Evolutionary conservation across 2,888 invertebrate genomes (phyloP).

Genomic region (Lycia hirtaria): DNA sequence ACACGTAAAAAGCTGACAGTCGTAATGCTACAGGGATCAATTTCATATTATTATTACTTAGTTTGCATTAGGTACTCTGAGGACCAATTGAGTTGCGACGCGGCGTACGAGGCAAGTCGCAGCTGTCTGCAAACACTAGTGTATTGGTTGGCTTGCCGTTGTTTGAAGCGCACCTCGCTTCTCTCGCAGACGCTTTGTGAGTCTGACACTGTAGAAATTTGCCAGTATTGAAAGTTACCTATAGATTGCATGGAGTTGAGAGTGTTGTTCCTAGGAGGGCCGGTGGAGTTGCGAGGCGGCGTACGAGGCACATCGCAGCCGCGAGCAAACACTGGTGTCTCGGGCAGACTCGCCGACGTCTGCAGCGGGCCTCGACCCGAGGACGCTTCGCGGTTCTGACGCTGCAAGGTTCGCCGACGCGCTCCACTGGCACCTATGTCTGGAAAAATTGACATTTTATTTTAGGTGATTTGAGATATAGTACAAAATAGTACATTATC

Average conservation of each 20-base stretch:
- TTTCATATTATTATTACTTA: too few relatives aligned
- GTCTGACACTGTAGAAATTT: not conserved
- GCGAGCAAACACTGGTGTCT: constrained; percentile 94
- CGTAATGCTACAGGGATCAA: too few relatives aligned
- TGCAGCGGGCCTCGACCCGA: constrained; percentile 88
- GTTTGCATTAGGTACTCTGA: too few relatives aligned
- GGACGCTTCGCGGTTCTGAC: constrained; percentile 73
- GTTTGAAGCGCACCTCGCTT: not conserved
- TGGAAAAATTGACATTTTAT: constrained; percentile 45
- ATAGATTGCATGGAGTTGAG: constrained; percentile 86
- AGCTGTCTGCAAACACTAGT: too few relatives aligned
- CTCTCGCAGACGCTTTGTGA: not conserved
- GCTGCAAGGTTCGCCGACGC: constrained; percentile 80
- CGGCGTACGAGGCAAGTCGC: too few relatives aligned
- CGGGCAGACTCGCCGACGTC: constrained; percentile 94
- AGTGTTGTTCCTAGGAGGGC: constrained; percentile 87
- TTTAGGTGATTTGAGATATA: not conserved
- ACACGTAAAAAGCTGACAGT: too few relatives aligned
- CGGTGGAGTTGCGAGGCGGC: constrained; percentile 89
- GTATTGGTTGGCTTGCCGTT: not conserved
- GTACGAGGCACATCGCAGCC: constrained; percentile 94
- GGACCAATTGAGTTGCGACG: too few relatives aligned
- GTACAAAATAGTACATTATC: too few relatives aligned
- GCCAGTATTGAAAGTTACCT: constrained; percentile 59
- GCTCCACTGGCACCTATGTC: constrained; percentile 79